A percentile compares a stretch with the other conserved stretches of the same genome.
These are phyloP conservation scores for Microplitis manilae DNA, from an alignment of 2,888 invertebrate genomes.

Conservation along the genomic window DNA sequence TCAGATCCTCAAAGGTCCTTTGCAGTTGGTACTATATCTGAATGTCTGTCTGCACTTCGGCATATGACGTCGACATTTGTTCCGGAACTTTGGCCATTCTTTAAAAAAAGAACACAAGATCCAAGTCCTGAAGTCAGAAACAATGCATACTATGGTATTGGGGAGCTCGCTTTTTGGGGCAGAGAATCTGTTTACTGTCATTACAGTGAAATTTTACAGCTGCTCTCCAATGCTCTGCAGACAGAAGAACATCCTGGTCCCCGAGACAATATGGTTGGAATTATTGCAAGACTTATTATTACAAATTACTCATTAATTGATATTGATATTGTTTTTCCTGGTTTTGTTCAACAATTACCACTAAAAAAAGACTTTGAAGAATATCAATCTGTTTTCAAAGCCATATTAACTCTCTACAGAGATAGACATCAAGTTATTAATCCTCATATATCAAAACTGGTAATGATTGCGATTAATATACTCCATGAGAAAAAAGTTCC, in stretches of 20 bases:
- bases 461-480: slow-evolving; percentile 75
- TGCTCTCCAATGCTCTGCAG: slow-evolving; percentile 78
- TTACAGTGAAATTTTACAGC: slow-evolving; percentile 78
- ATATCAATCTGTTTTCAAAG: slow-evolving; percentile 79
- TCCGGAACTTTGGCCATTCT: slow-evolving; percentile 76
- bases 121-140: slow-evolving; percentile 81
- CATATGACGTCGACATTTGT: slow-evolving; percentile 75
- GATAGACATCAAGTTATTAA: slow-evolving; percentile 75
- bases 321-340: slow-evolving; percentile 81
- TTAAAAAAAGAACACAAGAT: slow-evolving; percentile 77
- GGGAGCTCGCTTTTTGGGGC: slow-evolving; percentile 80
- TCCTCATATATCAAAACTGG: slow-evolving; percentile 74
- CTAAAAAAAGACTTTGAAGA: slow-evolving; percentile 83
- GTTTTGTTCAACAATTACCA: slow-evolving; percentile 80
- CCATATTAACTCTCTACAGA: slow-evolving; percentile 78
- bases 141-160: slow-evolving; percentile 84
- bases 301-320: slow-evolving; percentile 78
- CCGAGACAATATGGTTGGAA: slow-evolving; percentile 85
- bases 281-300: slow-evolving; percentile 81
- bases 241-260: slow-evolving; percentile 79
- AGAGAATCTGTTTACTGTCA: slow-evolving; percentile 77
- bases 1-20: slow-evolving; percentile 80
- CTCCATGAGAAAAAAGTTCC: slow-evolving; percentile 75
- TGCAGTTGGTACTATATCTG: slow-evolving; percentile 82
- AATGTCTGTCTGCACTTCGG: slow-evolving; percentile 79